Conservation (phyloP, 1,140 invertebrate species). For the Cherax quadricarinatus region DNA sequence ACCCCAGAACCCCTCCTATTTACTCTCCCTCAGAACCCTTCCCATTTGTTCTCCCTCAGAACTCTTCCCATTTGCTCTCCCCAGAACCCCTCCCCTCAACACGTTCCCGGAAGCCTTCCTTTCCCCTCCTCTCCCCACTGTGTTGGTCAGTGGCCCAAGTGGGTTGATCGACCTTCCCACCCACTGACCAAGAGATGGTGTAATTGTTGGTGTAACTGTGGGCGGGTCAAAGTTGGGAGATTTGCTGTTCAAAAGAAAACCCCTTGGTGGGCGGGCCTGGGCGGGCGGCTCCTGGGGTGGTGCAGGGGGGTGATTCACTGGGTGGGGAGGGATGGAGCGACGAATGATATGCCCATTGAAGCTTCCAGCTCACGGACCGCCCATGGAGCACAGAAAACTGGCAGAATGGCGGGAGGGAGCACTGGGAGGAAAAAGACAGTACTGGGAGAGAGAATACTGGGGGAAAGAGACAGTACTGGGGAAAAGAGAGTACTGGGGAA, state of each 20-base stretch:
- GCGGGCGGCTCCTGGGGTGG: not conserved
- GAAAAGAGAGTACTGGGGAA: not conserved
- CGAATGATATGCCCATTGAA: not conserved
- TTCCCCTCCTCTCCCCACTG: not conserved
- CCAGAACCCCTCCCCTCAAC: no score
- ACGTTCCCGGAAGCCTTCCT: no score
- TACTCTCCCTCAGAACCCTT: no score
- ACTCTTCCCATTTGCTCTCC: no score
- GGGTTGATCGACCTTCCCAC: slow-evolving; percentile 33
- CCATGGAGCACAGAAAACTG: not conserved
- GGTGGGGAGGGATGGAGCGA: no score
- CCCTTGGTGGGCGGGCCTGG: not conserved
- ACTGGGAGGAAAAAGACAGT: not conserved
- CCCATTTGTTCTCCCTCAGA: no score
- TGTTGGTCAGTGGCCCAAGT: not conserved
- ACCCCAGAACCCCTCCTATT: no score
- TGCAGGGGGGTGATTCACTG: not conserved
- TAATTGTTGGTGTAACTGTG: slow-evolving; percentile 53
- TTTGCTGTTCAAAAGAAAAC: slow-evolving; percentile 74
- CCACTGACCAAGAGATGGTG: slow-evolving; percentile 47
- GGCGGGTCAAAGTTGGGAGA: slow-evolving; percentile 17
- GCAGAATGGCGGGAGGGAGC: not conserved
- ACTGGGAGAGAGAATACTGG: not conserved
- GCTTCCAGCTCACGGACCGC: not conserved
- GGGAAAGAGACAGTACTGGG: not conserved